Evolutionary conservation across 2,888 invertebrate genomes (phyloP).

Genomic region (Dynastes tityus): DNA sequence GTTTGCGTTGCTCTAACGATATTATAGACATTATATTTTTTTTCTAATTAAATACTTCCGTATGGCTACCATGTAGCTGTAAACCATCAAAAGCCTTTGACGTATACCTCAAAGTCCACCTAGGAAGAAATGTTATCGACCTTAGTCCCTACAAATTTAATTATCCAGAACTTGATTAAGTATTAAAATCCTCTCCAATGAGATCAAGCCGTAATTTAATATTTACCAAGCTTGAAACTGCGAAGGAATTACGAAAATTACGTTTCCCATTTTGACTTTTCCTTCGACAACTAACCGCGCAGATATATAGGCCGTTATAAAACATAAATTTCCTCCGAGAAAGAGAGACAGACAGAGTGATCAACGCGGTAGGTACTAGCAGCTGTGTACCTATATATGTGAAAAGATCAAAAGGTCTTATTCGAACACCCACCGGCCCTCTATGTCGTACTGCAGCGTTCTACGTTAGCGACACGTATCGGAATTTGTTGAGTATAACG

Average conservation of each 20-base stretch:
- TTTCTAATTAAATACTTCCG: too few species aligned
- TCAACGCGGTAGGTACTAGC: not conserved
- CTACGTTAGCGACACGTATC: conserved; percentile 9
- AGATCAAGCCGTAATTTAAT: conserved; percentile 4
- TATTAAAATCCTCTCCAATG: conserved; percentile 6
- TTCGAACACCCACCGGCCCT: not conserved
- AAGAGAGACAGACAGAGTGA: not conserved
- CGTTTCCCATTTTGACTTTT: conserved; percentile 3
- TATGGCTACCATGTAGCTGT: too few species aligned
- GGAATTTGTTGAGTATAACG: conserved; percentile 28
- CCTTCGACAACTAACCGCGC: not conserved
- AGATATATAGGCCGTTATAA: not conserved
- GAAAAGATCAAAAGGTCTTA: conserved; percentile 19
- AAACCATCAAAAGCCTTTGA: too few species aligned
- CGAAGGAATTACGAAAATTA: conserved; percentile 8
- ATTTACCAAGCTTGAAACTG: not conserved
- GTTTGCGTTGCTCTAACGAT: too few species aligned
- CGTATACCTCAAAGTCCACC: too few species aligned
- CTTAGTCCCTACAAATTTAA: conserved; percentile 6
- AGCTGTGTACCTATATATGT: not conserved
- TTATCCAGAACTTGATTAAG: conserved; percentile 2
- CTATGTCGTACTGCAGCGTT: not conserved
- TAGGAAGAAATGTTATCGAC: not conserved
- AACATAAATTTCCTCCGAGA: conserved; percentile 2
- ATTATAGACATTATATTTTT: too few species aligned